These are phyloP conservation scores for Panthera tigris DNA, from an alignment of 2,113 vertebrate genomes.

Conservation along the genomic window DNA sequence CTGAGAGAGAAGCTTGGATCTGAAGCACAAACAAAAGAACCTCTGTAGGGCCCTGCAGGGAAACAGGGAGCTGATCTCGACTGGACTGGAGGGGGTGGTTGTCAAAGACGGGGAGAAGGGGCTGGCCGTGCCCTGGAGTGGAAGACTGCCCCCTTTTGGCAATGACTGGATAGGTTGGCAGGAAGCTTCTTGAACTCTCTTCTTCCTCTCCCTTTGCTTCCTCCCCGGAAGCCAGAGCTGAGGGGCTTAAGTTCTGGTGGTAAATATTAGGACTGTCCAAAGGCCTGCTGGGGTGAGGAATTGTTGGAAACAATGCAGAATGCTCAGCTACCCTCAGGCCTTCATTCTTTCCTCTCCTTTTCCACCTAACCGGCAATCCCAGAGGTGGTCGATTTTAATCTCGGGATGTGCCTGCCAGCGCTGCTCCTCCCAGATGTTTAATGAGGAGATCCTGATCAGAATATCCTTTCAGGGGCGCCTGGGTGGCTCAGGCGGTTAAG, in stretches of 20 bases:
- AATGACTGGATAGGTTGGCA: neutral
- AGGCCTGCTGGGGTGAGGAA: neutral
- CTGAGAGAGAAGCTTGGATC: neutral
- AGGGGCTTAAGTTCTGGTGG: neutral
- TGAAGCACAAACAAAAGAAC: neutral
- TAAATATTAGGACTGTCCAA: neutral
- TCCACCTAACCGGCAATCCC: too few species aligned
- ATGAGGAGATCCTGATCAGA: neutral
- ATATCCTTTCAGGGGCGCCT: neutral
- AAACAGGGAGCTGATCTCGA: neutral
- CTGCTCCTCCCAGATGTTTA: neutral
- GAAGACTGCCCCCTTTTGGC: neutral
- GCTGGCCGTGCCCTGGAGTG: too few species aligned
- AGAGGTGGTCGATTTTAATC: too few species aligned
- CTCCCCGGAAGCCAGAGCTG: neutral
- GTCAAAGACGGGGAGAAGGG: accelerated
- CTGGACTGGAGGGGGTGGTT: accelerated
- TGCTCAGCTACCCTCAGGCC: neutral
- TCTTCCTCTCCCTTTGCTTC: neutral
- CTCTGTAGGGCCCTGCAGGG: too few species aligned
- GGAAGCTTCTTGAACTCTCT: neutral
- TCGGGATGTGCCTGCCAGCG: neutral
- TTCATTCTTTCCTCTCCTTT: neutral
- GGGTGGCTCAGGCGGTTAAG: too few species aligned
- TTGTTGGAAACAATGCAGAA: too few species aligned